Base-by-base conservation (phyloP, 2,797 vertebrate species). In the Lutjanus argentimaculatus region DNA sequence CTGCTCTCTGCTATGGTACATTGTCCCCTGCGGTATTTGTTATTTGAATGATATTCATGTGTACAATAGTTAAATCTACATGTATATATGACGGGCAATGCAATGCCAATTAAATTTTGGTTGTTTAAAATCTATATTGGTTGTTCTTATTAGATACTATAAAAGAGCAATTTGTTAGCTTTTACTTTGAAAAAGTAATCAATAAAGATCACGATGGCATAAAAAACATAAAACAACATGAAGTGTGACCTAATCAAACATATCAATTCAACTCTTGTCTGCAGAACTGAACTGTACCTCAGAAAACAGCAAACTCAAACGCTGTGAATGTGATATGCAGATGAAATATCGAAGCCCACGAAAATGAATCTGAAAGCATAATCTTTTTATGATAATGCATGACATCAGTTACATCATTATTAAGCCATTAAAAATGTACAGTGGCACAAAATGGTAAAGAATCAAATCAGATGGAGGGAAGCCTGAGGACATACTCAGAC, bases 321-420 rank as follows among this genome's bases (percentile, higher is more conserved):
- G 0, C 36, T 45, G 43, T 48, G 56, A 22, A 75, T 76, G 42
- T 67, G 40, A 79, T 49, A 22, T 62, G 42, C n/a, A 69, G 56
- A 30, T 30, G 25, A 30, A 51, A 77, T 64, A 58, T 13, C 2
- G 3, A 59, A 71, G 6, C 49, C 45, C 8, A 11, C 22, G 22
- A 56, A 59, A 21, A 43, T 3, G 65, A 72, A 77, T 51, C 22
- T 75, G 48, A 72, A 15, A 43, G 40, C 45, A 17, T n/a, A 19
- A 73, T 74, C 52, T 51, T 75, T 75, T 80, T 48, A 80, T 55
- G 21, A 74, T 70, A 62, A 76, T 57, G 36, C 63, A 25, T 36
- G 8, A 9, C 55, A 67, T 46, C 11, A 22, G 53, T 57, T 67
- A 62, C 67, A 67, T 79, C 58, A 82, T 87, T 80, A 82, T 77